Base-by-base conservation (phyloP, 2,113 vertebrate species). In the Tragelaphus strepsiceros region DNA sequence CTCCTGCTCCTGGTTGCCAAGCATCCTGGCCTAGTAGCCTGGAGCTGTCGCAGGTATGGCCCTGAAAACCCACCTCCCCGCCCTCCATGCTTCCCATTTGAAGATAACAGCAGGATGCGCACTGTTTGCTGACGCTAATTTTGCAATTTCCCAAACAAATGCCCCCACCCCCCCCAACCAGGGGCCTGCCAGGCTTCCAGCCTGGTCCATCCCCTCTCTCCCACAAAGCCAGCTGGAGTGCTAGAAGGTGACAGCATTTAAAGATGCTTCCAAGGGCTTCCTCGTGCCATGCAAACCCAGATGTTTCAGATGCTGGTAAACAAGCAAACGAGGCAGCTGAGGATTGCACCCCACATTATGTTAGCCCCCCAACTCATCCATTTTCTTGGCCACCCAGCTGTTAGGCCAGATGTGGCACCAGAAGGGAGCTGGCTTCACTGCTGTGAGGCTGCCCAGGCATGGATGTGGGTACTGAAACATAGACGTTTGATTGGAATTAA, bases 71-170 rank as follows among this genome's bases (percentile, higher is more conserved):
- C 51, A 49, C 46, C 64, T 88, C 46, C 28, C 46, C 39, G 59
- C 56, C 51, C 21, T 58, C 28, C 51, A 61, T 8, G 28, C 21
- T 43, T 74, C 28, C 30, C 17, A 90, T 62, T 35, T 15, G 89
- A 96, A 90, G 87, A 94, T 59, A 81, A 21, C 91, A 88, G 96
- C 81, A 61, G 87, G 96, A 85, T 49, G 39, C 6, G 46, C 62
- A 30, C 61, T 96, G 96, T 96, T 96, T 83, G 78, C 96, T 98
- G 97, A 98, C 96, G 96, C 64, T 64, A 93, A 97, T 95, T 97
- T 77, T 85, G 78, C 92, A 82, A 92, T 97, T 98, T 98, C 46
- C 87, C 87, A 96, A 98, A 98, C 96, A 97, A 98, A 98, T 24
- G 24, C 16, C 26, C 80, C 93, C 46, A n/a, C 49, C 10, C 49